phyloP scores from a whole-genome alignment of 1,140 invertebrate genomes.

The Schlechtendalia chinensis region DNA sequence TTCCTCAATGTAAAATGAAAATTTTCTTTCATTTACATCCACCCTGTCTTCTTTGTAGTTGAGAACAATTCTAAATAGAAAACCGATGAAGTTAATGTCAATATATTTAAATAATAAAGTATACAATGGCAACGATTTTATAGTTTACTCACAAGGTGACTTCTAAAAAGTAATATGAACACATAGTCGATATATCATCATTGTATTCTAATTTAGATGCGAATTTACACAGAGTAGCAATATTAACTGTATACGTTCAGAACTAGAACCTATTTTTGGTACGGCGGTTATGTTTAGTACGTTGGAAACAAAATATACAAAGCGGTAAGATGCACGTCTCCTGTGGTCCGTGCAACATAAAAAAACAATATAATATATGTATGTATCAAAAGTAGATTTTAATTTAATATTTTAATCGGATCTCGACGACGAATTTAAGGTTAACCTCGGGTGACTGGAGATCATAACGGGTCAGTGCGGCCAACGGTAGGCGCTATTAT shows the following conservation, averaged over 20 bases:
- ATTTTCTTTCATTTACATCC: background rate
- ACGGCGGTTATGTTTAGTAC: background rate
- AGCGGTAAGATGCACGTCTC: background rate
- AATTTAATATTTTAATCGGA: background rate
- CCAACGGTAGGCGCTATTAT: slow-evolving; percentile 1
- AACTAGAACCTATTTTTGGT: background rate
- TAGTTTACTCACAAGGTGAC: slow-evolving; percentile 27
- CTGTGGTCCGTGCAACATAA: too few species aligned
- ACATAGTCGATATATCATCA: slow-evolving; percentile 21
- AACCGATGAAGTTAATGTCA: background rate
- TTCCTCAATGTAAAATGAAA: slow-evolving; percentile 38
- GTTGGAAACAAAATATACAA: background rate
- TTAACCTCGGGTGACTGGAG: background rate
- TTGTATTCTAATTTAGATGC: background rate
- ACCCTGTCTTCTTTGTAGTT: background rate
- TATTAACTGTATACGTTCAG: background rate
- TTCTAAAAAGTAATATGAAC: slow-evolving; percentile 43
- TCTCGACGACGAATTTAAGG: background rate
- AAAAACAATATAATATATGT: too few species aligned
- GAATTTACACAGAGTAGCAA: too few species aligned
- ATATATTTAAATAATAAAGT: background rate
- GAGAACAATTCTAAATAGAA: slow-evolving; percentile 10
- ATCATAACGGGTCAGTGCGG: background rate
- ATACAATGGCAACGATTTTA: background rate
- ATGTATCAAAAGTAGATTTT: too few species aligned